Base-by-base conservation (phyloP, 2,113 vertebrate species). In the Syngnathus scovelli region DNA sequence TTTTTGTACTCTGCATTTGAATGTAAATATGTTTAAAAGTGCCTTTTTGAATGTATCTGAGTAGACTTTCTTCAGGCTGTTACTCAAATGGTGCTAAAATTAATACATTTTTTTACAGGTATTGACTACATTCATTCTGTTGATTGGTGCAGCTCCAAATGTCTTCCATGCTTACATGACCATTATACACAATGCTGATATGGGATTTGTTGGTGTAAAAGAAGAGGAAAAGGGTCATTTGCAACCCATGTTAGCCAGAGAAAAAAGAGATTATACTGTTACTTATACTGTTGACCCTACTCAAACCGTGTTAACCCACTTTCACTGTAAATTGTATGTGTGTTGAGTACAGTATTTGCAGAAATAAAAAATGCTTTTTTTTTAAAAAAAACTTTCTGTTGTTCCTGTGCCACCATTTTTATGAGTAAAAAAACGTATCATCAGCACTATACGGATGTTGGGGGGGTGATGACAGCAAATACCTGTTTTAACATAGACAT, bases 1-100 rank as follows among this genome's bases (percentile, higher is more conserved):
- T 68, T 78, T 85, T 27, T 84, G 85, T 77, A 75, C 66, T 75
- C 78, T 85, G 16, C 79, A 76, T 68, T 75, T 66, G 62, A 58
- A 64, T 46, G 56, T 74, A 68, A 68, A 58, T 68, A 75, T 23
- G 36, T 83, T 70, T 71, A 54, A 81, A 73, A 79, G 80, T 83
- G 80, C 74, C 83, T 65, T 76, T 83, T 70, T 84, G 82, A 88
- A 86, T 87, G 84, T 83, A 83, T 60, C 76, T 66, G 16, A 59
- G 65, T 75, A 52, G 23, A 44, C 52, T 69, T 77, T 37, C 46
- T 36, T 7, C 48, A 54, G 43, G n/a, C 61, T 37, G 21, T 5
- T 36, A 54, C 52, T 36, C 21, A 23, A 54, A 33, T 70, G 58
- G 48, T 72, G 69, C 39, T 56, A 36, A 11, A 59, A 63, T 66